Evolutionary conservation across 2,797 vertebrate species (phyloP), one percentile per base, ranked within the genome.

Genomic region (Pantherophis vulpinus): DNA sequence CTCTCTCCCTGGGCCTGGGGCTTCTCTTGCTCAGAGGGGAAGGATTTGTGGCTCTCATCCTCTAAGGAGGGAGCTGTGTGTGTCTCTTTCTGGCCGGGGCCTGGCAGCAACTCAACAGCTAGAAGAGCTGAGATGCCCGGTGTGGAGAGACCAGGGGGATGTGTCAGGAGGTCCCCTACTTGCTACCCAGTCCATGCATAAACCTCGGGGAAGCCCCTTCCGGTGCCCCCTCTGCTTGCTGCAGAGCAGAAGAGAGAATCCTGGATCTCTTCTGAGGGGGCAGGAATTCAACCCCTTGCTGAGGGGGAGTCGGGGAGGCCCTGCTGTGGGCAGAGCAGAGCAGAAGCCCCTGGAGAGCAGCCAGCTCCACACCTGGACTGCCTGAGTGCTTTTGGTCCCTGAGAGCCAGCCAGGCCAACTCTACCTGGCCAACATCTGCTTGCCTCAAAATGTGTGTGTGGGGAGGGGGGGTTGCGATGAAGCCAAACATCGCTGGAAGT

Each of bases 191-290:
- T 20, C 70, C 11, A 16, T 20, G 8, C 32, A 37, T 79, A 79
- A 79, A 42, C 70, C 8, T 8, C 32, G 0, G 3, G 16, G 7
- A 37, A 37, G 16, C 70, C 32, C 32, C 8, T 79, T 23, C 18
- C 2, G 1, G 32, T 0, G 1, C 8, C 32, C 32, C 8, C 12
- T 37, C 1, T 23, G 32, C 18, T 42, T 0, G 32, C 18, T 42
- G 74, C 74, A 20, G 20, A 18, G 70, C 8, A 79, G 32, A 37
- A 79, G 32, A 16, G 8, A 8, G 32, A 29, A 37, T 23, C 37
- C 70, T 0, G 3, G 70, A 9, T 10, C 70, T 42, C 70, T 74
- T 42, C 32, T 4, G 32, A 20, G 32, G 16, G 18, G 66, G 14
- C n/a, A 70, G 29, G n/a, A 16, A 32, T 70, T 70, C n/a, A 13